These are phyloP conservation scores for Phalacrocorax aristotelis DNA, from an alignment of 2,113 vertebrate species.

Conservation along the genomic window DNA sequence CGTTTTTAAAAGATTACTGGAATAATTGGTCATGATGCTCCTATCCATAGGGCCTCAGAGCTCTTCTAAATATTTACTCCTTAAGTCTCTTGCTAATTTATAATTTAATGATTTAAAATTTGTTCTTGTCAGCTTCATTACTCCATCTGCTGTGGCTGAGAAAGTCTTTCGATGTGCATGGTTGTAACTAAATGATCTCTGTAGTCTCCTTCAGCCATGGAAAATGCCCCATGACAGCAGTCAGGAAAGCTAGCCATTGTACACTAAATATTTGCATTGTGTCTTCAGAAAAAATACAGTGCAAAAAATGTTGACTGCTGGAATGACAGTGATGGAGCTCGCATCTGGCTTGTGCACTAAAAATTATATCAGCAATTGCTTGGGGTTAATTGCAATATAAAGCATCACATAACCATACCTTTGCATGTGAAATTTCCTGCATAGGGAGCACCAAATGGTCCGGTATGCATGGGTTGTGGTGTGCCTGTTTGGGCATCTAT, in stretches of 20 bases:
- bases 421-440: neutral
- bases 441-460: fast-evolving
- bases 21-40: neutral
- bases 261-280: neutral
- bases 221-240: neutral
- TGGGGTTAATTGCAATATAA: neutral
- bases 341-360: neutral
- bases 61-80: conserved; percentile 25
- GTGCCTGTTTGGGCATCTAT: neutral
- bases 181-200: neutral
- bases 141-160: neutral
- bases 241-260: neutral
- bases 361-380: neutral
- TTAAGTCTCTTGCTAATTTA: neutral
- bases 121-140: neutral
- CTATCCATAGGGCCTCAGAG: neutral
- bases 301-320: neutral
- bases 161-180: neutral
- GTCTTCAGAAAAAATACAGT: neutral
- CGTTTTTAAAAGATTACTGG: neutral
- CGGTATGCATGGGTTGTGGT: neutral
- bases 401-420: neutral
- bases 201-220: neutral
- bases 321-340: neutral
- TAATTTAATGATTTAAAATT: neutral